phyloP scores from a whole-genome alignment of 37 sponge, comb jelly and placozoan genomes.

The Aplysina aerophoba region DNA sequence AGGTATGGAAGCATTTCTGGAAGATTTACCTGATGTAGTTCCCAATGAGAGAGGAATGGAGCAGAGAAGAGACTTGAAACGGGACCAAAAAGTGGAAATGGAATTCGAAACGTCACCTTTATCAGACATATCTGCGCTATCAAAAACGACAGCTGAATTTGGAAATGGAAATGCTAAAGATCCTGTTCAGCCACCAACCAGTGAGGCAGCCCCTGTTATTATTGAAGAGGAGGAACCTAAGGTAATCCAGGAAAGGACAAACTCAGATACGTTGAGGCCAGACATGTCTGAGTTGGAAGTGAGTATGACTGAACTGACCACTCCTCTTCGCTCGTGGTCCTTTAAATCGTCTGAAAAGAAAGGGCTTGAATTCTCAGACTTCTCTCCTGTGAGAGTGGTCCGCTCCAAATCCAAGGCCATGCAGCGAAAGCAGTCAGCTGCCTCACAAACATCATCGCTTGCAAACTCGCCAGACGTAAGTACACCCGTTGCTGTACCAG shows the following conservation, averaged over 20 bases:
- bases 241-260: too few species aligned
- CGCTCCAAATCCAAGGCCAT: background rate
- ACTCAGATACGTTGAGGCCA: background rate
- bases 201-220: too few species aligned
- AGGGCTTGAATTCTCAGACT: slow-evolving; percentile 12
- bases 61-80: background rate
- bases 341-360: slow-evolving; percentile 16
- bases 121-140: too few species aligned
- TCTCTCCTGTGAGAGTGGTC: slow-evolving; percentile 5
- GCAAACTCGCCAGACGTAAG: background rate
- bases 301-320: slow-evolving; percentile 14
- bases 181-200: too few species aligned
- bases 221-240: too few species aligned
- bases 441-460: background rate
- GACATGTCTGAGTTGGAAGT: slow-evolving; percentile 5
- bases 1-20: background rate
- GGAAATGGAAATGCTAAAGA: too few species aligned
- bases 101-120: background rate
- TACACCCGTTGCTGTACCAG: background rate
- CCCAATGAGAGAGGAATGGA: background rate
- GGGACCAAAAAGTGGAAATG: background rate
- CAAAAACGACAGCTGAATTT: too few species aligned
- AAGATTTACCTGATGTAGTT: background rate
- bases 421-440: background rate
- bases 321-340: slow-evolving; percentile 26